Base-by-base conservation (phyloP, 2,797 vertebrate species). In the Tauraco hartlaubi region DNA sequence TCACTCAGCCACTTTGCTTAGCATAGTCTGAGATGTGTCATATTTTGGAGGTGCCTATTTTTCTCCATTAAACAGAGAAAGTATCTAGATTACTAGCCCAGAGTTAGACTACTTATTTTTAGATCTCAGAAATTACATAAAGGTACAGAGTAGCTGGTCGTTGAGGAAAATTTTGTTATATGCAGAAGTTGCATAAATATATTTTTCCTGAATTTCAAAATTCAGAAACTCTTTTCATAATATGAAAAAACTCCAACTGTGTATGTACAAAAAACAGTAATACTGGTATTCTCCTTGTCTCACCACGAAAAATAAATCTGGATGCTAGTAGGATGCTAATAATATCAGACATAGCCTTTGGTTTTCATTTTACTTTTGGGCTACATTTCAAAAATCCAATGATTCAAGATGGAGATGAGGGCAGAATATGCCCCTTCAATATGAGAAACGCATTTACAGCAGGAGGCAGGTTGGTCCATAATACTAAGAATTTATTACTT, bases 281-380 rank as follows among this genome's bases (percentile, higher is more conserved):
- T 56, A 55, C 28, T 59, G 54, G 41, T 78, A 78, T 35, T 67
- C 25, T 46, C 44, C 10, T 63, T 77, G 29, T 91, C 41, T 94
- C 22, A 41, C 31, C 25, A 25, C 56, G 63, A 92, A 92, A 75
- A 84, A 68, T 67, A 75, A 72, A 48, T 72, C 52, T 25, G 51
- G 51, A 41, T 86, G 59, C 23, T 54, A 72, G 31, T 39, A 75
- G 62, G 80, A 92, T 72, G 51, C 10, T 93, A 93, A 95, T 81
- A 76, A 81, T 79, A 69, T 81, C 63, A 92, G 85, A 84, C 85
- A 48, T 68, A 67, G 41, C 68, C 72, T 87, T 82, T 90, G 56
- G 37, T 90, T 86, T 94, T 94, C 67, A 46, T 79, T 95, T 92
- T 94, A 49, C 63, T 94, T 95, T 74, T 26, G 92, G 71, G 80